Conservation (phyloP, 64 coral and sea anemone genomes). For the Pachyseris speciosa region DNA sequence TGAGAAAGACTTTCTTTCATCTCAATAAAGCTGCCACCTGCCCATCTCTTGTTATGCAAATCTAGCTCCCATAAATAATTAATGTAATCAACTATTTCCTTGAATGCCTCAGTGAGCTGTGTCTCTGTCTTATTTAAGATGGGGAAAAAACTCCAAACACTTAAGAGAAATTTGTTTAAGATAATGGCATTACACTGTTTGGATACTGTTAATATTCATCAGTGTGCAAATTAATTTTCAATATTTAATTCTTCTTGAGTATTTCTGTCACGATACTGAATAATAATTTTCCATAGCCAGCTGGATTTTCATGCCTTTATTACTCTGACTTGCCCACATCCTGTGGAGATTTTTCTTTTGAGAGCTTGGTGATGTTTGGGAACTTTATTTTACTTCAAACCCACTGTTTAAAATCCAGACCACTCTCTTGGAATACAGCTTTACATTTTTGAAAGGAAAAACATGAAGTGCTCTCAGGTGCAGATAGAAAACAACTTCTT, state of each 20-base stretch:
- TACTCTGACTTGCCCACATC: neutral
- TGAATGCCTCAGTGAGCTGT: neutral
- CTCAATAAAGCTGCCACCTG: conserved; percentile 24
- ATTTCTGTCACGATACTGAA: conserved; percentile 7
- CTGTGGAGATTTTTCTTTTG: neutral
- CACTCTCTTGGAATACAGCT: neutral
- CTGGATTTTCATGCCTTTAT: conserved; percentile 16
- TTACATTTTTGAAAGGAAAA: neutral
- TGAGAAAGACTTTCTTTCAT: neutral
- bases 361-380: conserved; percentile 2
- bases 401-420: neutral
- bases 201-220: neutral
- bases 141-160: neutral
- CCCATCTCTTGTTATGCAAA: conserved; percentile 20
- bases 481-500: conserved; percentile 69
- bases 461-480: conserved; percentile 43
- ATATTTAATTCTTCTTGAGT: neutral
- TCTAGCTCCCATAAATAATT: conserved; percentile 11
- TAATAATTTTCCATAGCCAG: neutral
- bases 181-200: neutral
- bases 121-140: neutral
- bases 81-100: conserved; percentile 8
- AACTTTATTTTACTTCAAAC: neutral
- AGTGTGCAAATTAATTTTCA: neutral
- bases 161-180: neutral